phyloP scores from a whole-genome alignment of 1,140 invertebrate genomes.

The Heliconius eleuchia region DNA sequence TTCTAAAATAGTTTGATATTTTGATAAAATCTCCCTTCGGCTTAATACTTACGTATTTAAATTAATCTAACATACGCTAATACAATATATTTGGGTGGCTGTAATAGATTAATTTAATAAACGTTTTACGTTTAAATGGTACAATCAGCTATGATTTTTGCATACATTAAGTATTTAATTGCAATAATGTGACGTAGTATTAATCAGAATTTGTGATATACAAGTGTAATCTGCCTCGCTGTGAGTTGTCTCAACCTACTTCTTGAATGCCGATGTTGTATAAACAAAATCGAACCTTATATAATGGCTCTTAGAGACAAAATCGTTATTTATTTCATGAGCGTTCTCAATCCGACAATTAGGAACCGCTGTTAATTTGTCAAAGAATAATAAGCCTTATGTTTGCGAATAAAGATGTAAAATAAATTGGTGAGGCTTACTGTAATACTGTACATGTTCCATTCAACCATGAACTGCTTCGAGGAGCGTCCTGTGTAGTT shows the following conservation, averaged over 20 bases:
- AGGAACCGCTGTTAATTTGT: conserved; percentile 59
- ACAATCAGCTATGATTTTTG: conserved; percentile 21
- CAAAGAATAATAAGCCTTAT: conserved; percentile 59
- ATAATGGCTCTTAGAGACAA: conserved; percentile 57
- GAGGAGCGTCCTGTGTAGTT: conserved; percentile 76
- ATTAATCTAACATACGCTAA: conserved; percentile 1
- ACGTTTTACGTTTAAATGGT: background rate
- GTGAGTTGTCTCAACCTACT: conserved; percentile 78
- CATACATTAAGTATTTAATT: conserved; percentile 48
- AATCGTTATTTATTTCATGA: conserved; percentile 53
- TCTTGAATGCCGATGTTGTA: conserved; percentile 62
- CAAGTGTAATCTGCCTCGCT: conserved; percentile 66
- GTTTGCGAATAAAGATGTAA: conserved; percentile 46
- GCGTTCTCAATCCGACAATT: conserved; percentile 75
- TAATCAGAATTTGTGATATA: conserved; percentile 76
- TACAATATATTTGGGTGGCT: background rate
- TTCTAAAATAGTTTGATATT: conserved; percentile 42
- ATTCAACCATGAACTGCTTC: conserved; percentile 80
- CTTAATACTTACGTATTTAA: conserved; percentile 15
- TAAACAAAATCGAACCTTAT: conserved; percentile 64
- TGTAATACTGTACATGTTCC: conserved; percentile 72
- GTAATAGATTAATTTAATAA: background rate
- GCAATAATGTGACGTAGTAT: conserved; percentile 54
- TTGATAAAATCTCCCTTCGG: conserved; percentile 32
- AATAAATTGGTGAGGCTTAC: conserved; percentile 45